Percentiles rank a stretch among this genome's conserved stretches.
Evolutionary conservation across 2,888 invertebrate genomes (phyloP).

Genomic region (Sesia apiformis): DNA sequence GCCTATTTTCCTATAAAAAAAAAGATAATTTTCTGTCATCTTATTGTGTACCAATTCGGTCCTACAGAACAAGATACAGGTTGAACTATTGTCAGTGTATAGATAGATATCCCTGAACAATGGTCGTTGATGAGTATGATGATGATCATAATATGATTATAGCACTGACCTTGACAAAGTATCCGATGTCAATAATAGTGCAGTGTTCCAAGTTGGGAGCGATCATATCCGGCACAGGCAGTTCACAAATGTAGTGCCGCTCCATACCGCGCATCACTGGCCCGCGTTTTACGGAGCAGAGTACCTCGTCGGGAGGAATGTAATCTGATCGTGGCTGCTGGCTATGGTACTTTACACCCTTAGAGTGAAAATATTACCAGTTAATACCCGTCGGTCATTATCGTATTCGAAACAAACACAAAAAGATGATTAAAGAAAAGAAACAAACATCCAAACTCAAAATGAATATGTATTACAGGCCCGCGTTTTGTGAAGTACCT

Average conservation of each 20-base stretch:
- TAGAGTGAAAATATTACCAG: neutral
- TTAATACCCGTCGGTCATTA: too few species aligned
- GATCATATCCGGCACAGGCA: constrained; percentile 36
- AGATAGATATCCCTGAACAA: too few species aligned
- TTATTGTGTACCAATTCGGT: too few species aligned
- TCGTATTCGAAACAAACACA: neutral
- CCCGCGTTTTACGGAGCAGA: constrained; percentile 22
- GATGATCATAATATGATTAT: too few species aligned
- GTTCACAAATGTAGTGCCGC: constrained; percentile 19
- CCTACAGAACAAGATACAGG: too few species aligned
- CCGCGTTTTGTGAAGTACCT: constrained; percentile 20
- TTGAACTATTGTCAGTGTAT: too few species aligned
- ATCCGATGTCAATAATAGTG: constrained; percentile 39
- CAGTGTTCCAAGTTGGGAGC: constrained; percentile 38
- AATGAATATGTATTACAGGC: constrained; percentile 18
- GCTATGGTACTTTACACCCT: constrained; percentile 38
- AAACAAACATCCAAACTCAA: too few species aligned
- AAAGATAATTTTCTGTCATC: too few species aligned
- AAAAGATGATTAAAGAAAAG: neutral
- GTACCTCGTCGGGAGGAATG: constrained; percentile 23
- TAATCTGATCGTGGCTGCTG: constrained; percentile 32
- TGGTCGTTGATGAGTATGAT: too few species aligned
- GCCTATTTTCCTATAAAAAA: too few species aligned
- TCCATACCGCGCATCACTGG: constrained; percentile 25
- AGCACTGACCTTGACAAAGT: constrained; percentile 38